Conservation (phyloP, 2,888 invertebrate species). For the Eristalis tenax region DNA sequence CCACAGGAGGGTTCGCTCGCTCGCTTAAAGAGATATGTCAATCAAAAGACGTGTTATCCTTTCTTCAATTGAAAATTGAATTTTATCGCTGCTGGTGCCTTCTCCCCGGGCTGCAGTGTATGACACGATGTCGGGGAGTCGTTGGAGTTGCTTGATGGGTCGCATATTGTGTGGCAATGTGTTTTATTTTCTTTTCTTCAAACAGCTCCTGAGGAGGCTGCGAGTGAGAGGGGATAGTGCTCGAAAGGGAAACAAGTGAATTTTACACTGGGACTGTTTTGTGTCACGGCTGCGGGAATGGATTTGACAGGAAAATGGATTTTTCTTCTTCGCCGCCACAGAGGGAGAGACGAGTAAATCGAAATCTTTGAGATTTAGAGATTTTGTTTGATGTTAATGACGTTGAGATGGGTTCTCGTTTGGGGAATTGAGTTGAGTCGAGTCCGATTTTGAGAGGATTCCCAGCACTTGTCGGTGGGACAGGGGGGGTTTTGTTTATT, state of each 20-base stretch:
- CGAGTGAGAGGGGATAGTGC: slow-evolving; percentile 49
- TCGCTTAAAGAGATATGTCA: slow-evolving; percentile 61
- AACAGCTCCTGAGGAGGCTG: neutral
- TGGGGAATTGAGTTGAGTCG: neutral
- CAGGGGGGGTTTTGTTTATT: neutral
- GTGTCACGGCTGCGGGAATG: slow-evolving; percentile 35
- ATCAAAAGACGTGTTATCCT: slow-evolving; percentile 69
- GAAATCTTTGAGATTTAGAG: slow-evolving; percentile 50
- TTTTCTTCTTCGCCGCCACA: neutral
- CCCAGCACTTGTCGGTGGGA: neutral
- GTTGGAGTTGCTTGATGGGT: slow-evolving; percentile 65
- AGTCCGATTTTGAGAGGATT: neutral
- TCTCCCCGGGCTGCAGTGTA: slow-evolving; percentile 29
- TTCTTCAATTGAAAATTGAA: slow-evolving; percentile 69
- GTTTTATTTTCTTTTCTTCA: neutral
- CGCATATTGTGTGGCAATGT: slow-evolving; percentile 52
- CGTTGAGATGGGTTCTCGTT: slow-evolving; percentile 44
- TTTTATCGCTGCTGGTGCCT: slow-evolving; percentile 65
- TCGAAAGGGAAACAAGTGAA: slow-evolving; percentile 58
- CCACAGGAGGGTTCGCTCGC: neutral
- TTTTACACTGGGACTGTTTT: slow-evolving; percentile 39
- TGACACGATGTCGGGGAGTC: slow-evolving; percentile 64
- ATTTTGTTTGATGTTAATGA: slow-evolving; percentile 58
- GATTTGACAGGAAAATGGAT: slow-evolving; percentile 66
- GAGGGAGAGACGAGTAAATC: slow-evolving; percentile 1